phyloP scores from a whole-genome alignment of 2,888 invertebrate genomes.

The Halictus quadricinctus region DNA sequence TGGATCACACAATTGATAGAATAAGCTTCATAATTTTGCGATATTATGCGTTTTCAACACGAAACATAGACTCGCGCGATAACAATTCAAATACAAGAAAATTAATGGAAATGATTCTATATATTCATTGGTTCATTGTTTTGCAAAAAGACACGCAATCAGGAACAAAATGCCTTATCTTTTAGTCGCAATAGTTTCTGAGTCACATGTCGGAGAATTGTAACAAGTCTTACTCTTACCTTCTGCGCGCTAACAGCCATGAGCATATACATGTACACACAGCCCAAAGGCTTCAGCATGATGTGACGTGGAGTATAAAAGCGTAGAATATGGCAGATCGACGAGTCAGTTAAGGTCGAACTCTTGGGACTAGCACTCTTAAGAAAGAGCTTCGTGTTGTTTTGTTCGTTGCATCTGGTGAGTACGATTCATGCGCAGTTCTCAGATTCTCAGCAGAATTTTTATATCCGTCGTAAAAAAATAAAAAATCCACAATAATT shows the following conservation, averaged over 20 bases:
- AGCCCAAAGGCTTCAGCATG: slow-evolving; percentile 14
- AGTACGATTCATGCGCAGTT: slow-evolving; percentile 44
- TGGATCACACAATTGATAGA: not conserved
- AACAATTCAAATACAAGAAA: not conserved
- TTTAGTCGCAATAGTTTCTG: not conserved
- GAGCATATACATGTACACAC: not conserved
- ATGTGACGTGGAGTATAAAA: slow-evolving; percentile 57
- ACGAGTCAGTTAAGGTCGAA: slow-evolving; percentile 62
- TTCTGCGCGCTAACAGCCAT: not conserved
- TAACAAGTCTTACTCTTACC: slow-evolving; percentile 30
- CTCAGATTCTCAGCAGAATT: not conserved
- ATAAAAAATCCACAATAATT: not conserved
- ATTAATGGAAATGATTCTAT: not conserved
- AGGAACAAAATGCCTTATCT: not conserved
- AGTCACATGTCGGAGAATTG: slow-evolving; percentile 38
- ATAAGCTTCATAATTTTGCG: not conserved
- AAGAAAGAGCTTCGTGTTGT: slow-evolving; percentile 39
- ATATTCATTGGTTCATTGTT: not conserved
- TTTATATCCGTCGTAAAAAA: not conserved
- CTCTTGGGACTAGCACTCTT: slow-evolving; percentile 36
- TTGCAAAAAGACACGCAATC: not conserved
- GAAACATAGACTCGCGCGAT: not conserved
- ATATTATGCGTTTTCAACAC: not conserved
- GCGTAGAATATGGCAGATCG: slow-evolving; percentile 38
- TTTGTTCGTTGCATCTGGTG: slow-evolving; percentile 37